A percentile compares a stretch with the other conserved stretches of the same genome.
These are phyloP conservation scores for Lophotriccus pileatus DNA, from an alignment of 2,797 vertebrate species.

Conservation along the genomic window DNA sequence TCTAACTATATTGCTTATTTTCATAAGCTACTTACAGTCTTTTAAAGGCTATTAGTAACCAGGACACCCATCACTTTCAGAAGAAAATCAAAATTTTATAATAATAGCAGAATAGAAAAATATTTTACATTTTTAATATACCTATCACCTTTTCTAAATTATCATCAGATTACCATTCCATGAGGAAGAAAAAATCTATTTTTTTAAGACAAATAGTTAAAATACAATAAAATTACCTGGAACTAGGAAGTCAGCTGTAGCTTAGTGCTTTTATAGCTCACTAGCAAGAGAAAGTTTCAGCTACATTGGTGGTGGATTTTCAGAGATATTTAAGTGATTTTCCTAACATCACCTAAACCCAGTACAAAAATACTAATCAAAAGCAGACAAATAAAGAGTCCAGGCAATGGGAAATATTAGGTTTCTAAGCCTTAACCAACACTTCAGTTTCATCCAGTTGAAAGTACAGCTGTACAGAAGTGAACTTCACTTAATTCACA, in stretches of 20 bases:
- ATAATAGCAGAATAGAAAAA: background rate
- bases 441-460: background rate
- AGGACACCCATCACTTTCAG: background rate
- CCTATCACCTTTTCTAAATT: background rate
- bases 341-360: background rate
- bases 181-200: background rate
- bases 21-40: background rate
- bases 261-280: background rate
- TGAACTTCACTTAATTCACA: background rate
- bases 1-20: background rate
- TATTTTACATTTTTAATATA: background rate
- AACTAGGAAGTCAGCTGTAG: background rate
- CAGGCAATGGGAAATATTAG: background rate
- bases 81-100: background rate
- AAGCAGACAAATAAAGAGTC: background rate
- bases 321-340: background rate
- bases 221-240: background rate
- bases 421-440: background rate
- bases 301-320: background rate
- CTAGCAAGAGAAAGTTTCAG: background rate
- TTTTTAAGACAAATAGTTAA: background rate
- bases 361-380: background rate
- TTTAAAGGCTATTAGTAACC: background rate
- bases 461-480: background rate
- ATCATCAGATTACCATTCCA: background rate